These are phyloP conservation scores for Acanthosepion lycidas DNA, from an alignment of 2,888 invertebrate species.

Conservation along the genomic window DNA sequence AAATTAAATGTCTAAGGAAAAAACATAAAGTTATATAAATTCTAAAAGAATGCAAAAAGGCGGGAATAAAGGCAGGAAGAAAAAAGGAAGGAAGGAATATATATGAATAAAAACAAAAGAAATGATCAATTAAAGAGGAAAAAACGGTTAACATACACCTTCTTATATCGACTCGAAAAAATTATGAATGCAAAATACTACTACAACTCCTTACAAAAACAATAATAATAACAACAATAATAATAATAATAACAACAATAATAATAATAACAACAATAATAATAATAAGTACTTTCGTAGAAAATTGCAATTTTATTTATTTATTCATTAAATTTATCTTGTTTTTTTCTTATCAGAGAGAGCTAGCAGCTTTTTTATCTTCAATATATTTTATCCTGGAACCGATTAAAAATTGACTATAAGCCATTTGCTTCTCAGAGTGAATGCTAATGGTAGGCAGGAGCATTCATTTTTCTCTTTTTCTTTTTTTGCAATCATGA, in stretches of 20 bases:
- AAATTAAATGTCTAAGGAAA: not conserved
- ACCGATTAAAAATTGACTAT: not conserved
- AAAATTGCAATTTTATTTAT: not conserved
- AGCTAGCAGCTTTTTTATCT: not conserved
- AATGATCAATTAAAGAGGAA: not conserved
- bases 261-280: not conserved
- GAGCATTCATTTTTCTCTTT: not conserved
- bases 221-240: not conserved
- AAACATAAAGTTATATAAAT: not conserved
- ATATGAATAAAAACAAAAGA: not conserved
- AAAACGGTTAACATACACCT: not conserved
- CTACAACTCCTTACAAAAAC: not conserved
- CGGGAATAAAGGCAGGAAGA: not conserved
- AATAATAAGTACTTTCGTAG: not conserved
- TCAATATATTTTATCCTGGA: not conserved
- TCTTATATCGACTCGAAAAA: not conserved
- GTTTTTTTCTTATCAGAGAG: not conserved
- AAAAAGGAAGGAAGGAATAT: not conserved
- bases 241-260: not conserved
- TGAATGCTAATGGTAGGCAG: not conserved
- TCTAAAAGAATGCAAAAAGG: not conserved
- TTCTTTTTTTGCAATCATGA: not conserved
- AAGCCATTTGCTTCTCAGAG: not conserved
- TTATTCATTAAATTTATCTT: not conserved
- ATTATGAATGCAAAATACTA: not conserved